Base-by-base conservation (phyloP, 2,113 vertebrate genomes). In the Panurus biarmicus region DNA sequence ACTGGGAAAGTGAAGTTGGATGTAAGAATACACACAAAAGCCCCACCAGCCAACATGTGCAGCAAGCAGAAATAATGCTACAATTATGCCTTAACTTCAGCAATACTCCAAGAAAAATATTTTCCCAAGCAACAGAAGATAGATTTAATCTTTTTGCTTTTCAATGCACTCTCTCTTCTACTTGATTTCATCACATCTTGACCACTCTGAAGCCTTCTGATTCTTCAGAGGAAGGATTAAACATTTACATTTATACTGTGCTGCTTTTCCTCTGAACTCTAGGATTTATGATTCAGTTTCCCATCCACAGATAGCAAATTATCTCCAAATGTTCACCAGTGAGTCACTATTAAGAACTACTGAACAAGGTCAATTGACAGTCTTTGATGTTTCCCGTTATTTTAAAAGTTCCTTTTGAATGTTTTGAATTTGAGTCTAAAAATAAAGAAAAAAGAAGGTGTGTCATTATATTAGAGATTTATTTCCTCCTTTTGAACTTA, bases 281-380 rank as follows among this genome's bases (percentile, higher is more conserved):
- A 95, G 87, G 96, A 97, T 97, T 97, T 98, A 97, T 95, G 95
- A 97, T 96, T 96, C 89, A 86, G 94, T 97, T 98, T 97, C 97
- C 92, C 95, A 96, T 96, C 76, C 89, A 97, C 94, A 97, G 97
- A 95, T 93, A 96, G 92, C 96, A 97, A 98, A 98, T 98, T 96
- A 97, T 96, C 97, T 97, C 96, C 92, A 97, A 97, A 98, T 98
- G 96, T 98, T 97, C 98, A 97, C 97, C 94, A 95, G 84, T 92
- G 93, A 97, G 94, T 95, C 88, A 95, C 90, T 95, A 94, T 94
- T 96, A 97, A 95, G 93, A 95, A 95, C 92, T 96, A 96, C 96
- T 78, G 94, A 96, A 96, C 95, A 96, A 94, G 95, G 95, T 95
- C 96, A 96, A 96, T 93, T 95, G 92, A 95, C 85, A 90, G 89